Evolutionary conservation across 2,797 vertebrate genomes (phyloP), one percentile per base, ranked within the genome.

Genomic region (Lophius americanus): DNA sequence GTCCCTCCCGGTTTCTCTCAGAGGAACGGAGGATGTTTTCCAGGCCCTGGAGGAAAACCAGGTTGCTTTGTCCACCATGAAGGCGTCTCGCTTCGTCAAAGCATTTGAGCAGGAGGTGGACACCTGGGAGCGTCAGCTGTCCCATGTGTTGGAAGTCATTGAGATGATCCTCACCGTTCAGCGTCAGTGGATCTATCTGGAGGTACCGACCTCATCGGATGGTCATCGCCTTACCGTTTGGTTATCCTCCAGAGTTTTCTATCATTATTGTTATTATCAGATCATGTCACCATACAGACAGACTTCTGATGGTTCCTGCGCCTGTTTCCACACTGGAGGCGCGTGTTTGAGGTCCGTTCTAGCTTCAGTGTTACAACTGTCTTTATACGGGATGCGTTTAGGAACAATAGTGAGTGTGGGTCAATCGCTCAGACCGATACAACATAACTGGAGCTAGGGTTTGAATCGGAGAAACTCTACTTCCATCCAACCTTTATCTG

Each of bases 151-250:
- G 85, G 96, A 97, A 76, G 94, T 94, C 44, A 93, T 93, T 0
- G 96, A 97, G 82, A 95, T 93, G 91, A 80, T 95, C 53, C 93
- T 96, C 14, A 92, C 86, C 0, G 94, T 96, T 13, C 96, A 98
- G 78, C 92, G 92, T 7, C 95, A 96, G 81, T 97, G 96, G 96
- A 93, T 95, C 88, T 97, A 96, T 78, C 88, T 98, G 38, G 95
- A 98, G 95, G 96, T 97, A 82, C 41, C 39, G 32, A 11, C 49
- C 14, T 32, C 41, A 51, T 9, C 42, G 4, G 6, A 37, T 41
- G 51, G 51, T 51, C 9, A 56, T 60, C 11, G 2, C 8, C 41
- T 50, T 10, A 51, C 23, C 12, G 36, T 5, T 33, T 9, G 3
- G 2, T 54, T 59, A 57, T 61, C 3, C 13, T 48, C 37, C 55